Conservation (phyloP, 2,797 vertebrate genomes). For the Thripadectes ignobilis region DNA sequence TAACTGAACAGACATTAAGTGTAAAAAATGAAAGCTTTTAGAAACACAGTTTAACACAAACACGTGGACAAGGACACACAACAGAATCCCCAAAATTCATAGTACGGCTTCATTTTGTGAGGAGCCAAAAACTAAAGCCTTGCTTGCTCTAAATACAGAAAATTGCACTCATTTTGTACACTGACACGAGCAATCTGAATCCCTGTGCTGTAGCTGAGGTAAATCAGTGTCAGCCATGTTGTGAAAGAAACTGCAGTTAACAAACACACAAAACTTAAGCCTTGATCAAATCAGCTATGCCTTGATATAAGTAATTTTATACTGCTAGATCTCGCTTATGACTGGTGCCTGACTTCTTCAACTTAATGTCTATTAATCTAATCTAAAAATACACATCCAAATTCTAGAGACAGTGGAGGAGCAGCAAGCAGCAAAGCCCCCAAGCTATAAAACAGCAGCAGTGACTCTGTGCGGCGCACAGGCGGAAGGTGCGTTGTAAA, state of each 20-base stretch:
- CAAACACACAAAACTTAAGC: neutral
- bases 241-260: slow-evolving; percentile 62
- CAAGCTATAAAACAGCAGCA: neutral
- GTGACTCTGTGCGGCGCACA: neutral
- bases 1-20: neutral
- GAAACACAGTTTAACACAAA: neutral
- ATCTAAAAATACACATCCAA: neutral
- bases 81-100: neutral
- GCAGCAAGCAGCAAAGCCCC: neutral
- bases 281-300: slow-evolving; percentile 1
- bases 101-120: neutral
- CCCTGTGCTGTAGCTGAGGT: slow-evolving; percentile 6
- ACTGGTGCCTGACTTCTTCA: neutral
- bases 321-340: neutral
- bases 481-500: neutral
- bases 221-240: slow-evolving; percentile 54
- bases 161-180: neutral
- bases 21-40: neutral
- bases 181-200: slow-evolving; percentile 6
- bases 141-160: neutral
- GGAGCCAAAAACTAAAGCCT: slow-evolving; percentile 14
- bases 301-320: neutral
- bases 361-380: neutral
- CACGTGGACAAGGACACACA: neutral
- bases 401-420: neutral